These are phyloP conservation scores for Melinaea marsaeus DNA, from an alignment of 2,888 invertebrate species.

Conservation along the genomic window DNA sequence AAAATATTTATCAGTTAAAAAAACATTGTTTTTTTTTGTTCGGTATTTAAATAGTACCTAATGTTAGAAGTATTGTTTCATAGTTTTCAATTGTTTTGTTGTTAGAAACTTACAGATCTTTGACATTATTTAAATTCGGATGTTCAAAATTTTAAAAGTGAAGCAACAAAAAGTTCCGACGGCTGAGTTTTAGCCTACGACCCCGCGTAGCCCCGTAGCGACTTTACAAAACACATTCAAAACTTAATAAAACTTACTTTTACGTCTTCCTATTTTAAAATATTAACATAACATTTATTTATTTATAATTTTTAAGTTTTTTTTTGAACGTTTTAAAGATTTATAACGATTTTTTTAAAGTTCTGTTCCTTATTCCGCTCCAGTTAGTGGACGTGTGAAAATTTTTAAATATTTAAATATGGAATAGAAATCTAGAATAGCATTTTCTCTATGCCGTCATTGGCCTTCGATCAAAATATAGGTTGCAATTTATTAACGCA, in stretches of 20 bases:
- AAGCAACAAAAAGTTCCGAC: constrained; percentile 55
- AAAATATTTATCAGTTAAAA: not conserved
- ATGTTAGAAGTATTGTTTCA: not conserved
- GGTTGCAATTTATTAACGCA: constrained; percentile 73
- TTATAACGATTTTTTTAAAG: not conserved
- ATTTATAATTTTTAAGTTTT: not conserved
- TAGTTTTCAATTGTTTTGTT: not conserved
- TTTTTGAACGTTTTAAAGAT: not conserved
- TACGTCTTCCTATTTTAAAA: not conserved
- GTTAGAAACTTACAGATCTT: not conserved
- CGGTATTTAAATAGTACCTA: too few species aligned
- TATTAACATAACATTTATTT: not conserved
- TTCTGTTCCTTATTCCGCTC: not conserved
- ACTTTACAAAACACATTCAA: constrained; percentile 25
- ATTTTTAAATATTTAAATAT: constrained; percentile 25
- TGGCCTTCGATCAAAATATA: constrained; percentile 75
- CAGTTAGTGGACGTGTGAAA: constrained; percentile 9
- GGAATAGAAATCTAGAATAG: constrained; percentile 30
- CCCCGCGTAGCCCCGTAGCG: constrained; percentile 46
- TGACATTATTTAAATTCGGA: constrained; percentile 3
- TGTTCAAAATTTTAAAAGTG: constrained; percentile 11
- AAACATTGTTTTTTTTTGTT: too few species aligned
- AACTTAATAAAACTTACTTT: constrained; percentile 16
- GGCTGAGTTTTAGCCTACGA: constrained; percentile 73
- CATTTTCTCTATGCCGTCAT: constrained; percentile 45